Evolutionary conservation across 1,140 invertebrate species (phyloP), one percentile per base, ranked within the genome.

Genomic region (Bicyclus anynana): DNA sequence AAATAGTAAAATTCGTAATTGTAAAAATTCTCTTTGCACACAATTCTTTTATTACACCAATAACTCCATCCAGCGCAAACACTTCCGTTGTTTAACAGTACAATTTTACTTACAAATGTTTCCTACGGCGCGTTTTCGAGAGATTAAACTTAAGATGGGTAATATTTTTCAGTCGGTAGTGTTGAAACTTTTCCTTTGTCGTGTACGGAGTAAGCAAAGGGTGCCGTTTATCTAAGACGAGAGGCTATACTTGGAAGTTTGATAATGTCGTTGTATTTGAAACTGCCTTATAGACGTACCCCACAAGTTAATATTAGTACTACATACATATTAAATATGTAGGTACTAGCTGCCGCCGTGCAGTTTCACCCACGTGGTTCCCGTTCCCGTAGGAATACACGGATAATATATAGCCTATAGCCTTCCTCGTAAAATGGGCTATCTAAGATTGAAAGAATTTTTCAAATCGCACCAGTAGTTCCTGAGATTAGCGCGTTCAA

Each of bases 121-220:
- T 73, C 58, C 64, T 65, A 67, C 58, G 63, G 52, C 65, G 59
- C 65, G 56, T 75, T 80, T 80, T 78, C 67, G 78, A 73, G 65
- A 80, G 70, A 77, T 78, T 84, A 78, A 80, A 79, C 72, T 76
- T 75, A 72, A 80, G 69, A 72, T 78, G 74, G 69, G 70, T 74
- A 74, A 84, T 81, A 81, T 80, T 80, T 80, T 84, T 81, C 77
- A 74, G 70, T 65, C 74, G 72, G 63, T 79, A 69, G 59, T 72
- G 65, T 59, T 75, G 62, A 70, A 72, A 84, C 79, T 56, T 77
- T 80, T 69, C 53, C 70, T 75, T 77, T 79, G 73, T 76, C 68
- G 64, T 66, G 20, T 49, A 60, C 35, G 16, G 53, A 66, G 58
- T 62, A 59, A 71, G 57, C 64, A 56, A 59, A 40, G 48, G 42